Evolutionary conservation across 2,888 invertebrate species (phyloP).

Genomic region (Dascillus cervinus): DNA sequence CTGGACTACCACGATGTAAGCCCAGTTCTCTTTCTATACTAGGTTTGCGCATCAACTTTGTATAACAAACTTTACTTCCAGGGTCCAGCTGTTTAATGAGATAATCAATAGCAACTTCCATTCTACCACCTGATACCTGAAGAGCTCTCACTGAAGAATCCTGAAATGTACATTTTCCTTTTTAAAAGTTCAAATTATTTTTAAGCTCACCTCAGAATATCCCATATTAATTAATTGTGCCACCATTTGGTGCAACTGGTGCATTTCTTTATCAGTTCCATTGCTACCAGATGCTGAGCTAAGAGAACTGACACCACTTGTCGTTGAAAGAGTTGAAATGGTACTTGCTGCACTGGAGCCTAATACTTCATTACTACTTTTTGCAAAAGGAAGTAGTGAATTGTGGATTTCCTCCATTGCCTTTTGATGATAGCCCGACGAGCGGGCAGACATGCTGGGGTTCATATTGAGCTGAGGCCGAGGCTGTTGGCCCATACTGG

Average conservation of each 20-base stretch:
- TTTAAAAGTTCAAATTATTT: conserved; percentile 1
- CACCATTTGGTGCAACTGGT: conserved; percentile 55
- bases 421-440: conserved; percentile 76
- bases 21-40: conserved; percentile 79
- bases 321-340: conserved; percentile 56
- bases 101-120: conserved; percentile 63
- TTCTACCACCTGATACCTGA: conserved; percentile 61
- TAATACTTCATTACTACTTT: conserved; percentile 54
- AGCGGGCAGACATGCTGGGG: conserved; percentile 49
- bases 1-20: conserved; percentile 74
- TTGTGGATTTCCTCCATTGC: conserved; percentile 81
- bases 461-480: conserved; percentile 49
- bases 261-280: conserved; percentile 54
- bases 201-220: conserved; percentile 60
- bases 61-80: conserved; percentile 43
- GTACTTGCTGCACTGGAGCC: conserved; percentile 71
- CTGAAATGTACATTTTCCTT: conserved; percentile 38
- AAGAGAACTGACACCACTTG: conserved; percentile 53
- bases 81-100: conserved; percentile 55
- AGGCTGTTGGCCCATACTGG: conserved; percentile 48
- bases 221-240: conserved; percentile 63
- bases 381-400: conserved; percentile 73
- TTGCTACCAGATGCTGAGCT: conserved; percentile 46
- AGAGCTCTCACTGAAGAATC: conserved; percentile 62
- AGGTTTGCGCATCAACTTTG: conserved; percentile 78